Evolutionary conservation across 2,888 invertebrate species (phyloP).

Genomic region (Steromphala cineraria): DNA sequence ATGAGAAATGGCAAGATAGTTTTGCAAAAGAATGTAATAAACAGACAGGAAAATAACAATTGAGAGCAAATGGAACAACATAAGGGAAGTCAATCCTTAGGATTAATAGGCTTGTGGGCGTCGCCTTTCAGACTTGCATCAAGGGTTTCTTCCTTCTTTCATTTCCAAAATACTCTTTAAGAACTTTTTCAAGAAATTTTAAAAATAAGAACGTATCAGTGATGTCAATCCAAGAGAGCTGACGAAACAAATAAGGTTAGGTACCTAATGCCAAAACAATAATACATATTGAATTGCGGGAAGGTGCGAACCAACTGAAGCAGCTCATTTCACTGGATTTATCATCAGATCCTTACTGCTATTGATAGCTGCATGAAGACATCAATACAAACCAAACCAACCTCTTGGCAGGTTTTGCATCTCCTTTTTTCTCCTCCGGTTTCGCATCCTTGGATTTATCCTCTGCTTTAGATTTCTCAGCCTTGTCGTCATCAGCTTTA

Average conservation of each 20-base stretch:
- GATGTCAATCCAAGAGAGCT: too few relatives aligned
- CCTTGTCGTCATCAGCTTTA: conserved; percentile 40
- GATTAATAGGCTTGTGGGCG: neutral
- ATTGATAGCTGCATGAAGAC: conserved; percentile 4
- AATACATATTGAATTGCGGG: too few relatives aligned
- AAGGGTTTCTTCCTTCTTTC: neutral
- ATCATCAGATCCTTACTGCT: neutral
- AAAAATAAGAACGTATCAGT: too few relatives aligned
- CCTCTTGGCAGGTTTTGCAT: conserved; percentile 59
- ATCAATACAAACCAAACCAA: conserved; percentile 61
- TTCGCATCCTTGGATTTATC: conserved; percentile 50
- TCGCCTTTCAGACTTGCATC: neutral
- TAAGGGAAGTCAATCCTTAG: neutral
- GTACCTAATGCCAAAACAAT: too few relatives aligned
- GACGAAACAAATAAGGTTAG: too few relatives aligned
- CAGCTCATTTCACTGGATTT: too few relatives aligned
- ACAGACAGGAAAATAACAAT: neutral
- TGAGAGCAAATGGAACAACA: neutral
- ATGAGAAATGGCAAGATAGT: too few relatives aligned
- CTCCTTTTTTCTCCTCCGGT: conserved; percentile 57
- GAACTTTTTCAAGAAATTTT: too few relatives aligned
- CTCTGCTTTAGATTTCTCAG: conserved; percentile 36
- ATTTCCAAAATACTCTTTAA: neutral
- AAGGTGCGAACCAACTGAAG: too few relatives aligned
- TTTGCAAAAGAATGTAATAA: too few relatives aligned